Conservation (phyloP, 2,797 vertebrate species). For the Columba guinea region DNA sequence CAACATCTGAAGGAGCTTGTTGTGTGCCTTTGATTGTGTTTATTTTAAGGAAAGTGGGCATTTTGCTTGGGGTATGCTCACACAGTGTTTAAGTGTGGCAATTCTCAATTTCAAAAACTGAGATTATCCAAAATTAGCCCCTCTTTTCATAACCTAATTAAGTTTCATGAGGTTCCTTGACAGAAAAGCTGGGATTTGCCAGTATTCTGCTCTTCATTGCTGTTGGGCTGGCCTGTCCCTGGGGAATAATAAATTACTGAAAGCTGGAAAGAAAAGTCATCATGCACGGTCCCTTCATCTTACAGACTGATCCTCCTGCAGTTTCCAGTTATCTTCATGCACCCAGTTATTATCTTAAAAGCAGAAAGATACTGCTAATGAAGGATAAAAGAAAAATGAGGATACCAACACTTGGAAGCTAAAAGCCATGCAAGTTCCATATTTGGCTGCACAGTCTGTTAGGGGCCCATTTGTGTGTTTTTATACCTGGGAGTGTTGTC, state of each 20-base stretch:
- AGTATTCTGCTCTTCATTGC: not conserved
- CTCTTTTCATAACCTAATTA: not conserved
- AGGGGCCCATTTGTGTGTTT: not conserved
- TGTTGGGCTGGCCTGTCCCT: not conserved
- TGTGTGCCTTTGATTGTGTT: not conserved
- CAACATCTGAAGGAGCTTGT: not conserved
- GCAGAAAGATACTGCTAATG: not conserved
- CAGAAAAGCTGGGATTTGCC: not conserved
- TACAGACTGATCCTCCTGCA: not conserved
- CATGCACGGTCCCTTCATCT: not conserved
- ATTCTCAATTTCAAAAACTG: not conserved
- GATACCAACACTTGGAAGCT: not conserved
- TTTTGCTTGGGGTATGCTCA: not conserved
- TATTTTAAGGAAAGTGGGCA: not conserved
- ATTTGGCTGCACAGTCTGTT: not conserved
- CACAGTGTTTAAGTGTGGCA: too few species aligned
- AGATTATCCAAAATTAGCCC: not conserved
- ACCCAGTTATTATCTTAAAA: not conserved
- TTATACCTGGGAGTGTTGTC: not conserved
- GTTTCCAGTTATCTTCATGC: not conserved
- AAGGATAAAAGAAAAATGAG: not conserved
- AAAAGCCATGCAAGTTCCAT: not conserved
- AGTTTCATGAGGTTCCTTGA: not conserved
- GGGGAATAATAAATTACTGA: not conserved
- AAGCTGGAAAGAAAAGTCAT: not conserved